phyloP scores from a whole-genome alignment of 2,888 invertebrate genomes.

The Schizotus pectinicornis region DNA sequence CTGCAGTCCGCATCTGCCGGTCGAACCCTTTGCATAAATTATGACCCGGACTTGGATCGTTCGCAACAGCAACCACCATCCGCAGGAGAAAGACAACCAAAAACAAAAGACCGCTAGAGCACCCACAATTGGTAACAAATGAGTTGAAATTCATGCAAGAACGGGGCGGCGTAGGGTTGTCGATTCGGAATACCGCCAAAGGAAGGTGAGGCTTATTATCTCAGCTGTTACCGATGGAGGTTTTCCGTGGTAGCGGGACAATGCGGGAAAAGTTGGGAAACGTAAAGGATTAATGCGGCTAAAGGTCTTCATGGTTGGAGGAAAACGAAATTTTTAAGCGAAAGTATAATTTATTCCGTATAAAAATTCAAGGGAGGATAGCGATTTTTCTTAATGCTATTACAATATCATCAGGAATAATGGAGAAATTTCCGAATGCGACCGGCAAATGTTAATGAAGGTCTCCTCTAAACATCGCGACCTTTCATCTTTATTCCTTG shows the following conservation, averaged over 20 bases:
- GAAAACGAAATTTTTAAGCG: background rate
- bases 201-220: constrained; percentile 15
- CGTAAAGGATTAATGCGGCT: constrained; percentile 20
- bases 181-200: constrained; percentile 2
- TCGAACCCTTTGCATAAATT: constrained; percentile 49
- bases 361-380: constrained; percentile 1
- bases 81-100: constrained; percentile 37
- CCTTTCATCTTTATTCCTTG: too few relatives aligned
- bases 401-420: constrained; percentile 6
- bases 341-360: background rate
- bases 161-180: background rate
- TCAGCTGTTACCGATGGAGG: constrained; percentile 12
- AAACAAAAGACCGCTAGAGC: constrained; percentile 38
- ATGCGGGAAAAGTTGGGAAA: constrained; percentile 18
- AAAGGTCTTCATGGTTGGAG: too few relatives aligned
- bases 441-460: too few relatives aligned
- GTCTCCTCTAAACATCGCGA: too few relatives aligned
- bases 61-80: constrained; percentile 33
- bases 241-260: constrained; percentile 17
- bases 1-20: constrained; percentile 35
- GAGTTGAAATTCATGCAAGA: constrained; percentile 46
- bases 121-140: constrained; percentile 40
- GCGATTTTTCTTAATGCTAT: constrained; percentile 5
- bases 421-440: background rate
- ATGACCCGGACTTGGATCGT: constrained; percentile 43